A percentile compares a stretch with the other conserved stretches of the same genome.
Evolutionary conservation across 2,797 vertebrate species (phyloP).

Genomic region (Perdix hodgsoniae): DNA sequence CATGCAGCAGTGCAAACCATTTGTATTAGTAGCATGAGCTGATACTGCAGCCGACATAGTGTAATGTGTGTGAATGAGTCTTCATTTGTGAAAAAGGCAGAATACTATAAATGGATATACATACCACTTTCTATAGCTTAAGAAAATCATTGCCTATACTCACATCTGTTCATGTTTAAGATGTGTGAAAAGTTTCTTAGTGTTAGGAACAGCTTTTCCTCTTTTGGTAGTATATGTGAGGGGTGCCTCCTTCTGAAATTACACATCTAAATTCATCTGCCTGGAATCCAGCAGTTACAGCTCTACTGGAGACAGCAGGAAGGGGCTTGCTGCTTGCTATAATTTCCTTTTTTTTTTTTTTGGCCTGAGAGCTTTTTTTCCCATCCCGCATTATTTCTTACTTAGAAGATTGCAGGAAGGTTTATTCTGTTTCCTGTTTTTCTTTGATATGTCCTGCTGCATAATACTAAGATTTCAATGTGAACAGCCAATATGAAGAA

Average conservation of each 20-base stretch:
- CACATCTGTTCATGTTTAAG: slow-evolving; percentile 47
- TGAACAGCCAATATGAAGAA: slow-evolving; percentile 12
- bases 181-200: slow-evolving; percentile 57
- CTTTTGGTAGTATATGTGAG: not conserved
- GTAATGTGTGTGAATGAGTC: not conserved
- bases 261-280: slow-evolving; percentile 27
- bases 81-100: not conserved
- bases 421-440: slow-evolving; percentile 49
- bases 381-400: slow-evolving; percentile 38
- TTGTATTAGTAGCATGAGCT: not conserved
- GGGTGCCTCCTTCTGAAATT: not conserved
- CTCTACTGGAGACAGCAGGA: slow-evolving; percentile 11
- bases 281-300: slow-evolving; percentile 23
- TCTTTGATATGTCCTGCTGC: not conserved
- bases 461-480: slow-evolving; percentile 39
- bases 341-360: slow-evolving; percentile 40
- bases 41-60: not conserved
- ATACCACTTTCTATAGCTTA: not conserved
- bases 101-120: not conserved
- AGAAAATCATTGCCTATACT: slow-evolving; percentile 20
- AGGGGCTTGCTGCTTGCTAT: not conserved
- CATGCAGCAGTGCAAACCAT: not conserved
- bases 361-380: slow-evolving; percentile 8
- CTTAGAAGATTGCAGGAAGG: slow-evolving; percentile 1
- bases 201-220: slow-evolving; percentile 56